Evolutionary conservation across 2,113 vertebrate genomes (phyloP).

Genomic region (Lepisosteus oculatus): DNA sequence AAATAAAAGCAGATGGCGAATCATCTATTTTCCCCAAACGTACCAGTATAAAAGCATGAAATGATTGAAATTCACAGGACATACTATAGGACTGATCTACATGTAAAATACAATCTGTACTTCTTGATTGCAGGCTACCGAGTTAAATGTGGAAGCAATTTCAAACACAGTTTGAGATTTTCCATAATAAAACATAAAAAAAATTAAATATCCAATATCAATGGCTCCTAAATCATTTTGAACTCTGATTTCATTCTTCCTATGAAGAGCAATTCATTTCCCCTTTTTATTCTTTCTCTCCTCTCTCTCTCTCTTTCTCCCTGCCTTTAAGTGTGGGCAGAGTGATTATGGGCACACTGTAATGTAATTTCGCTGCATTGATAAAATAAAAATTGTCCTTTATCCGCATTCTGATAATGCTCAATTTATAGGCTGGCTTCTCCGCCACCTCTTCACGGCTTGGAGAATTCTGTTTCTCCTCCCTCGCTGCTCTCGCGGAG

Average conservation of each 20-base stretch:
- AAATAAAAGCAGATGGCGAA: neutral
- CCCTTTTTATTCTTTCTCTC: constrained; percentile 63
- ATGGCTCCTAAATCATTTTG: constrained; percentile 91
- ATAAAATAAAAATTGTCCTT: constrained; percentile 99
- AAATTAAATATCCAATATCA: constrained; percentile 91
- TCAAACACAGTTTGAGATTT: constrained; percentile 93
- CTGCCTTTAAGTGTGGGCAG: constrained; percentile 86
- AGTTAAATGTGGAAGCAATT: constrained; percentile 99
- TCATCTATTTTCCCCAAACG: neutral
- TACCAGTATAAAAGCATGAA: constrained; percentile 37
- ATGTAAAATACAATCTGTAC: constrained; percentile 82
- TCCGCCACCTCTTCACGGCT: constrained; percentile 91
- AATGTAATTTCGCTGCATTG: constrained; percentile 99
- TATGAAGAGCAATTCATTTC: constrained; percentile 90
- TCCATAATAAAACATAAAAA: constrained; percentile 81
- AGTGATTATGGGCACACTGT: constrained; percentile 97
- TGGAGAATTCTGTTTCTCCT: constrained; percentile 84
- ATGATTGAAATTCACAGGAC: constrained; percentile 69
- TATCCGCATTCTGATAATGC: constrained; percentile 98
- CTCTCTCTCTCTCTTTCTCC: constrained; percentile 18
- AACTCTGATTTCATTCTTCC: constrained; percentile 87
- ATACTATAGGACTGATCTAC: constrained; percentile 76
- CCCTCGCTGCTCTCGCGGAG: constrained; percentile 87
- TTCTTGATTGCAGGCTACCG: constrained; percentile 94
- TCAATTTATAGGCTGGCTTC: constrained; percentile 97